Percentiles rank a stretch among this genome's conserved stretches.
Evolutionary conservation across 2,113 vertebrate species (phyloP).

Genomic region (Stegostoma tigrinum): DNA sequence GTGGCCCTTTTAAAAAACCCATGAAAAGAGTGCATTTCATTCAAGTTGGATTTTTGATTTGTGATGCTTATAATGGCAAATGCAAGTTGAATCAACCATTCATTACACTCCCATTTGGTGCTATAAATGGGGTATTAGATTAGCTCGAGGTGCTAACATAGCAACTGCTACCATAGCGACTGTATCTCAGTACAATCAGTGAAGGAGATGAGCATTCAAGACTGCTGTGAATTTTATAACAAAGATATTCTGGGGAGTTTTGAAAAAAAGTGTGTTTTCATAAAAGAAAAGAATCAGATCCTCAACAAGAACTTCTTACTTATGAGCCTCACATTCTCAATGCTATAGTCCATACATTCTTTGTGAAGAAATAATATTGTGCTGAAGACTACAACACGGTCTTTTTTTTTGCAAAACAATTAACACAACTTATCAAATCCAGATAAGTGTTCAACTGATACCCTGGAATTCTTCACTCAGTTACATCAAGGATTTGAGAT

Average conservation of each 20-base stretch:
- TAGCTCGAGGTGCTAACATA: conserved; percentile 34
- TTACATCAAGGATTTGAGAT: neutral
- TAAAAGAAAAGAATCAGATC: neutral
- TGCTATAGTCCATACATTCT: neutral
- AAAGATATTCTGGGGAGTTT: conserved; percentile 33
- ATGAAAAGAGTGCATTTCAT: conserved; percentile 13
- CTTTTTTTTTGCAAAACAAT: neutral
- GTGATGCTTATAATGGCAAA: conserved; percentile 27
- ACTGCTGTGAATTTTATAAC: conserved; percentile 20
- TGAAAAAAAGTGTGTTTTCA: conserved; percentile 9
- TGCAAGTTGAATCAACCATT: conserved; percentile 32
- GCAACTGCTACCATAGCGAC: conserved; percentile 35
- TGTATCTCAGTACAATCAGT: conserved; percentile 32
- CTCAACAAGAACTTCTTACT: neutral
- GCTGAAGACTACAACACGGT: neutral
- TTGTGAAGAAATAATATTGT: neutral
- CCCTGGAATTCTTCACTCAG: conserved; percentile 5
- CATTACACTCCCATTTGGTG: conserved; percentile 31
- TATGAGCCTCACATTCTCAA: neutral
- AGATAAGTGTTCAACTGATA: neutral
- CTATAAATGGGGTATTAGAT: conserved; percentile 35
- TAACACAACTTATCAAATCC: neutral
- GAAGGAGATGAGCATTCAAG: conserved; percentile 31
- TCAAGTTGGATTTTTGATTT: conserved; percentile 32
- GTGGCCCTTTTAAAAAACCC: conserved; percentile 20